Conservation (phyloP, 2,797 vertebrate species). For the Pseudochaenichthys georgianus region DNA sequence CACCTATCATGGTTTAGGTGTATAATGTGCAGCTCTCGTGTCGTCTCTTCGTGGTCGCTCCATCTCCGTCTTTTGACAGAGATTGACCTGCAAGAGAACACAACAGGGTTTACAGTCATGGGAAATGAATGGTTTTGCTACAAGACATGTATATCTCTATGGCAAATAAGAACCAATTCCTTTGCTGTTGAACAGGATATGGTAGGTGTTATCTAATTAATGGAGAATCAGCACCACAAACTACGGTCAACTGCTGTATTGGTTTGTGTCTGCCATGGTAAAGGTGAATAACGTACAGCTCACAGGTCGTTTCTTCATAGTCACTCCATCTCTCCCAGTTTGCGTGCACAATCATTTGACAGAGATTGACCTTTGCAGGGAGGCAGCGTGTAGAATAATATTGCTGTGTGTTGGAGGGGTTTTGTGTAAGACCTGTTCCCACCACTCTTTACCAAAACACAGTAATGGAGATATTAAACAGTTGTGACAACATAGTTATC, state of each 20-base stretch:
- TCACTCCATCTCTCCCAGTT: too few relatives aligned
- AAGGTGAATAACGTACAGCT: too few relatives aligned
- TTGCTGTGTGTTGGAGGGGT: slow-evolving; percentile 13
- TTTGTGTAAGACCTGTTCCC: slow-evolving; percentile 16
- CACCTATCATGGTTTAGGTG: not conserved
- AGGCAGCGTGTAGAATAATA: slow-evolving; percentile 14
- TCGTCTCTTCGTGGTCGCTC: not conserved
- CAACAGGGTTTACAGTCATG: not conserved
- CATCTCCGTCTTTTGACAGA: not conserved
- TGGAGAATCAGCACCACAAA: not conserved
- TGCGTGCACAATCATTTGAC: slow-evolving; percentile 24
- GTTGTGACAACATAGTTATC: slow-evolving; percentile 57
- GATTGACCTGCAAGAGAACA: not conserved
- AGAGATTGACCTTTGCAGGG: slow-evolving; percentile 36
- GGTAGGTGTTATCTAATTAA: not conserved
- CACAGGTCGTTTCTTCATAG: too few relatives aligned
- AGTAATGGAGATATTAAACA: slow-evolving; percentile 63
- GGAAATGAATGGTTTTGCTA: not conserved
- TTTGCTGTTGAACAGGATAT: not conserved
- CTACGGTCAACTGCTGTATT: not conserved
- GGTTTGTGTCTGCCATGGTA: slow-evolving; percentile 48
- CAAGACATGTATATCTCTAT: not conserved
- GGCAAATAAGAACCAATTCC: slow-evolving; percentile 11
- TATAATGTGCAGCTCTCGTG: slow-evolving; percentile 3
- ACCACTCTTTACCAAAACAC: slow-evolving; percentile 32